Base-by-base conservation (phyloP, 1,140 invertebrate genomes). In the Neodiprion virginianus region DNA sequence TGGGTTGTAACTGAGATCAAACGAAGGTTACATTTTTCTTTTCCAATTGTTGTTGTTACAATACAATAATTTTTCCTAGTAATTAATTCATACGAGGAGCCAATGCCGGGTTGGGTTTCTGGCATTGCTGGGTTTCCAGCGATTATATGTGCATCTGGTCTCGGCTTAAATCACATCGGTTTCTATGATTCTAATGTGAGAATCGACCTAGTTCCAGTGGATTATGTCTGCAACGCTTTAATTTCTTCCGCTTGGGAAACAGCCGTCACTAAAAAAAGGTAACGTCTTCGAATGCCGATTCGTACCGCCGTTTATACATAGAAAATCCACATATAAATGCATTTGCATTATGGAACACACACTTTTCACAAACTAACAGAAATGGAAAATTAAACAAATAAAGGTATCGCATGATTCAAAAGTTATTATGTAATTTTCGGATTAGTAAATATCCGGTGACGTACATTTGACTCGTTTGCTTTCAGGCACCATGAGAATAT, bases 61-160 rank as follows among this genome's bases (percentile, higher is more conserved):
- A 40, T 5, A 5, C 28, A 40, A 40, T 40, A 40, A 40, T 40
- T 40, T 10, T 53, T 75, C 81, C 7, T 72, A 87, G 88, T 88
- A 21, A 72, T 81, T 5, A 81, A 85, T 8, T 78, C 87, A 1
- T 77, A 76, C 8, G 77, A 79, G 8, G 87, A 89, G 73, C 88
- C 88, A n/a, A 61, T 83, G 21, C 82, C 83, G 23, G 91, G 92
- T 10, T 95, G 93, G 93, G 92, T 93, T 21, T 93, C 95, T 78
- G 93, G 92, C 82, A 87, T 92, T 73, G 92, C 93, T 83, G 93
- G 93, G 12, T 91, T 92, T 4, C 90, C 91, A 80, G 92, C 88
- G 14, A 69, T 89, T 0, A 74, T 88, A 4, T 82, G 86, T 2
- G 88, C 81, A 11, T 80, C 84, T 73, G 91, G 90, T 28, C 91